A percentile compares a stretch with the other conserved stretches of the same genome.
Conservation (phyloP, 2,888 invertebrate species). For the Tolmerus cingulatus region DNA sequence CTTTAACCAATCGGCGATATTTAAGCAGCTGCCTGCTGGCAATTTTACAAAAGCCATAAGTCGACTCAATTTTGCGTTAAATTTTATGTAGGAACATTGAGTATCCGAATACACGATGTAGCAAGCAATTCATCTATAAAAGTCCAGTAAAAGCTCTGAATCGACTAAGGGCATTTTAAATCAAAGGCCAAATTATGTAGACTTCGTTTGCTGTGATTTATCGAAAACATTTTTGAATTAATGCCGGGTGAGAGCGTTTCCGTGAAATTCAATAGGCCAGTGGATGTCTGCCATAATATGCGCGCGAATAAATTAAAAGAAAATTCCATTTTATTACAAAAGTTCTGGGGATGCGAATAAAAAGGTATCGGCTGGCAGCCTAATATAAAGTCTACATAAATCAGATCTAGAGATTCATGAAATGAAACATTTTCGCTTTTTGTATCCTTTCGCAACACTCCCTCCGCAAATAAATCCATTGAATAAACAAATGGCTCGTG, state of each 20-base stretch:
- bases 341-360: background rate
- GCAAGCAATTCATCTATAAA: background rate
- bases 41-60: background rate
- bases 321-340: background rate
- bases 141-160: background rate
- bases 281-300: background rate
- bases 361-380: background rate
- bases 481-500: constrained; percentile 20
- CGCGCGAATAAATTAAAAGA: background rate
- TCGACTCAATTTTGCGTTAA: background rate
- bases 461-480: background rate
- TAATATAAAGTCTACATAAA: background rate
- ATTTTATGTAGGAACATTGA: background rate
- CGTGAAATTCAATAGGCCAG: background rate
- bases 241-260: background rate
- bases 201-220: background rate
- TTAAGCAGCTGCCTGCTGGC: background rate
- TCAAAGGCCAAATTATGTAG: background rate
- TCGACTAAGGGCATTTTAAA: background rate
- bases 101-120: background rate
- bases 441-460: background rate
- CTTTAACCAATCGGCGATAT: background rate
- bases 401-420: background rate
- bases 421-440: background rate
- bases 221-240: background rate